phyloP scores from a whole-genome alignment of 2,797 vertebrate species.

The Poeciliopsis presidionis region DNA sequence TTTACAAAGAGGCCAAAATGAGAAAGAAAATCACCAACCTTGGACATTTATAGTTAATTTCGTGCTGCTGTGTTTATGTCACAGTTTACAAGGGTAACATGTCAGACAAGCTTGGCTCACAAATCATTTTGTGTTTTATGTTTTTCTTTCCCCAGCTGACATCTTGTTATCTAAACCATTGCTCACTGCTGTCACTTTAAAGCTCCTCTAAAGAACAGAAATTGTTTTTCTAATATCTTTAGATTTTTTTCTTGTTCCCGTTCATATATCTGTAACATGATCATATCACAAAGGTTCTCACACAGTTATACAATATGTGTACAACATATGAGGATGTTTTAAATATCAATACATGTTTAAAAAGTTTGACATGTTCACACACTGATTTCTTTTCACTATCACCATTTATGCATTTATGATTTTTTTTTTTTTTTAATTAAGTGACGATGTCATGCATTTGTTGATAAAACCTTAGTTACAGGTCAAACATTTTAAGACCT shows the following conservation, averaged over 20 bases:
- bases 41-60: background rate
- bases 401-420: background rate
- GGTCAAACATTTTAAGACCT: background rate
- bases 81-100: background rate
- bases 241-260: background rate
- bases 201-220: background rate
- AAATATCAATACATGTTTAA: background rate
- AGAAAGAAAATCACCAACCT: background rate
- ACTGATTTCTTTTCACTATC: background rate
- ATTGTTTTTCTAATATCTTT: background rate
- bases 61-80: slow-evolving; percentile 1
- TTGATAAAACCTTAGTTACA: background rate
- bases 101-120: background rate
- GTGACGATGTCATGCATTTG: background rate
- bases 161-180: slow-evolving; percentile 1
- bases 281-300: background rate
- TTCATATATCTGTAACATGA: background rate
- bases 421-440: no score
- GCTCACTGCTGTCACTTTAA: background rate
- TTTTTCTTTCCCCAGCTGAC: background rate
- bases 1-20: background rate
- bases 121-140: background rate
- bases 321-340: background rate
- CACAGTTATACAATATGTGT: background rate
- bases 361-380: background rate